Evolutionary conservation across 2,888 invertebrate species (phyloP).

Genomic region (Brachynemurus nebulosus): DNA sequence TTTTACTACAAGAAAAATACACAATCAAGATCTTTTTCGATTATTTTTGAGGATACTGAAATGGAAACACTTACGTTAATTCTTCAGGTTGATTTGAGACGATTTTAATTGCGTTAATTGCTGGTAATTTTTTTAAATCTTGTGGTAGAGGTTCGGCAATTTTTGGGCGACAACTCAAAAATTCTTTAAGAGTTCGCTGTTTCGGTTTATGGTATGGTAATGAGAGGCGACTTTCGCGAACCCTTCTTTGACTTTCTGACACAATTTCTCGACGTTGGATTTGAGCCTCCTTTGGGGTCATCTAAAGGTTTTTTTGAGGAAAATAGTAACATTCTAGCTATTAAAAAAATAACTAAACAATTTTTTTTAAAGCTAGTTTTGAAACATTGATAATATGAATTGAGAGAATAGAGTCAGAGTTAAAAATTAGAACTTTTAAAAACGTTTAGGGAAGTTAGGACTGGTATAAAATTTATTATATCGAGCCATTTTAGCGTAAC

Average conservation of each 20-base stretch:
- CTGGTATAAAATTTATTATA: too few species aligned
- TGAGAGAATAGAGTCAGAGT: too few species aligned
- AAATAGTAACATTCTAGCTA: too few species aligned
- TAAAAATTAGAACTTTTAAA: too few species aligned
- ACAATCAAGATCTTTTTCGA: neutral
- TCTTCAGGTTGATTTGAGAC: slow-evolving; percentile 46
- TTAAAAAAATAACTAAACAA: too few species aligned
- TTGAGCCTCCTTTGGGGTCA: slow-evolving; percentile 51
- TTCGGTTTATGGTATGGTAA: slow-evolving; percentile 82
- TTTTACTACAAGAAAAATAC: slow-evolving; percentile 34
- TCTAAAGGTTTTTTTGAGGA: too few species aligned
- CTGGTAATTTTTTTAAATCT: slow-evolving; percentile 25
- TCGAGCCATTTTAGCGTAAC: too few species aligned
- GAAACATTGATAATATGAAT: too few species aligned
- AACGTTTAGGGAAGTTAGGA: too few species aligned
- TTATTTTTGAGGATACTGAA: too few species aligned
- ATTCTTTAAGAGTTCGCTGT: slow-evolving; percentile 64
- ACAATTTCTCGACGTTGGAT: slow-evolving; percentile 61
- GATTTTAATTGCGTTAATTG: slow-evolving; percentile 47
- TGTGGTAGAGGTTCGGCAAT: slow-evolving; percentile 29
- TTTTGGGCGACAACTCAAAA: slow-evolving; percentile 42
- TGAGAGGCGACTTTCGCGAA: slow-evolving; percentile 59
- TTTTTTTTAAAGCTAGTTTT: too few species aligned
- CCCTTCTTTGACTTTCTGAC: slow-evolving; percentile 70
- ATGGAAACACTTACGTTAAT: slow-evolving; percentile 42